Base-by-base conservation (phyloP, 2,888 invertebrate species). In the Caenorhabditis sp. region DNA sequence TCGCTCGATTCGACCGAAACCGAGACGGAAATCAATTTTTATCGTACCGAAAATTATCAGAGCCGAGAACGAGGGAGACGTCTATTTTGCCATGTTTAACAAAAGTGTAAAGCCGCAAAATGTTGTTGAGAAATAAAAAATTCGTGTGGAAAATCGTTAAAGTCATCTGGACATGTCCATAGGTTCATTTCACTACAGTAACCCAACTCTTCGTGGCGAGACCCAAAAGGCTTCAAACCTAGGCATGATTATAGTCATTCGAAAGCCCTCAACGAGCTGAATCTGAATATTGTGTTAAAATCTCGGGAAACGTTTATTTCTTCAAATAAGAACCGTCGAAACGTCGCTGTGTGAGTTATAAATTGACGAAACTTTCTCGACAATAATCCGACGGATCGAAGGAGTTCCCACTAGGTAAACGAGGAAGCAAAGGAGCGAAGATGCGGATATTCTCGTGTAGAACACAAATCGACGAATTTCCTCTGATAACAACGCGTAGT, bases 71-170 rank as follows among this genome's bases (percentile, higher is more conserved):
- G 65, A 50, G 13, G 73, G 73, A 15, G 73, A 73, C 45, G 22
- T 73, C 11, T 73, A 73, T 53, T 73, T 73, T 26, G 59, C 56
- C 27, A 73, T 73, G 73, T 73, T 73, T 30, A 62, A 73, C n/a
- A 73, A 65, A n/a, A 52, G 32, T 20, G 41, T 61, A 3, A 62
- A 56, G 15, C 26, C 55, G 5, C 0, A n/a, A 7, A 37, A n/a
- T 20, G 15, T 32, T 39, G 9, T 2, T 5, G 15, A 27, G 15
- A 45, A 45, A n/a, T 27, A 55, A 20, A n/a, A 35, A 37, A 22
- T 20, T 30, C 17, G 35, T 35, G 8, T 15, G 11, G 7, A 24
- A n/a, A n/a, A n/a, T 22, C 24, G 2, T 22, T 48, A 30, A 30
- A 13, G 37, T 3, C 37, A 13, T 37, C 37, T 4, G 6, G n/a